Base-by-base conservation (phyloP, 2,888 invertebrate species). In the Nemotelus pantherinus region DNA sequence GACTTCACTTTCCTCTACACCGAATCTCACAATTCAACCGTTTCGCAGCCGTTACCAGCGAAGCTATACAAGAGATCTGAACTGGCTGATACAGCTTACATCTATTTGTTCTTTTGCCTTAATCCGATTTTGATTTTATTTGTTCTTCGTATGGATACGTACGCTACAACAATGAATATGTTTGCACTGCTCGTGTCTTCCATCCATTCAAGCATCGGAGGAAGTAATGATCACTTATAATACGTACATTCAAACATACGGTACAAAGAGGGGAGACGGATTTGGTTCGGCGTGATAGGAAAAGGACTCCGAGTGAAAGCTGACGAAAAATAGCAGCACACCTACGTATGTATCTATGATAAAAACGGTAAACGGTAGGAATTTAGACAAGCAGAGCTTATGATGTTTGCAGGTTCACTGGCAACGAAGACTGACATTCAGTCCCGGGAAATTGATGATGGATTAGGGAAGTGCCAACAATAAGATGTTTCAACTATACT, bases 51-150 rank as follows among this genome's bases (percentile, higher is more conserved):
- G 57, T 9, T 57, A n/a, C 55, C 70, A 70, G 10, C 39, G 7
- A 70, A 55, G 53, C 50, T 25, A 47, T 25, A 25, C 47, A 55
- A 55, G 10, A 70, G 70, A 70, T 70, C 70, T 70, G 10, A 53
- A 70, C 58, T 74, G 50, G 53, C 74, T 74, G 74, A 74, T 74
- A 74, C 39, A 74, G 74, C 74, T 60, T 74, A 60, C 60, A 60
- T 63, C 60, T 74, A 74, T 74, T 74, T 74, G 74, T 60, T 63
- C 74, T 74, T 74, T 63, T 41, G 55, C 43, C 63, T 74, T 74
- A 74, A 74, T 74, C 74, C 74, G 74, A 74, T 74, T 74, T 74
- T 74, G 74, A 74, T 74, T 74, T 74, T 74, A 74, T 74, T 74
- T 74, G 74, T 74, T 74, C 74, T 60, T 74, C 63, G 63, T 74